These are phyloP conservation scores for Camponotus vicinus DNA, from an alignment of 1,140 invertebrate genomes.

Conservation along the genomic window DNA sequence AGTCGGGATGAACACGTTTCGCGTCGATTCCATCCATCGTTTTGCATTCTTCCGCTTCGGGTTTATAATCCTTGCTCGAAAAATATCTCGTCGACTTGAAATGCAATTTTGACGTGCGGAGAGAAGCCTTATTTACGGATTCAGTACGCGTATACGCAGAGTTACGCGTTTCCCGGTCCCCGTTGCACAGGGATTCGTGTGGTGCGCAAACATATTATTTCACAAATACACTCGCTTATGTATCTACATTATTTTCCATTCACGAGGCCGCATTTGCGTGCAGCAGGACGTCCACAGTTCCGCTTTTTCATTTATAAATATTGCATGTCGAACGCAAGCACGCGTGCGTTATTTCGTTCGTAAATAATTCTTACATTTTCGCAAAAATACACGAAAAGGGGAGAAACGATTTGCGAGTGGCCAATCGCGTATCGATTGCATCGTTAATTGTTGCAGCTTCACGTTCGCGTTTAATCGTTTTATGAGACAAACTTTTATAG, in stretches of 20 bases:
- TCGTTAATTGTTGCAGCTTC: slow-evolving; percentile 13
- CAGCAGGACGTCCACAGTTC: neutral
- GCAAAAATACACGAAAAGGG: neutral
- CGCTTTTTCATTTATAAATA: neutral
- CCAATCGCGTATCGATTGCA: neutral
- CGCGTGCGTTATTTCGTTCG: neutral
- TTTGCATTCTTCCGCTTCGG: no score
- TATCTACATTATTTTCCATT: neutral
- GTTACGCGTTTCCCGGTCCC: neutral
- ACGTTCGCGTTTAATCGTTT: neutral
- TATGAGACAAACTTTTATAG: neutral
- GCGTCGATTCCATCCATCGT: no score
- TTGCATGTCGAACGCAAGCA: neutral
- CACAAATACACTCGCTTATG: neutral
- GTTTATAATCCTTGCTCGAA: no score
- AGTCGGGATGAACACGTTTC: no score
- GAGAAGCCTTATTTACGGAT: neutral
- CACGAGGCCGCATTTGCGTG: slow-evolving; percentile 22
- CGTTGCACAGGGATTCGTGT: neutral
- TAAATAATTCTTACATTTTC: neutral
- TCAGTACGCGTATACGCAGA: neutral
- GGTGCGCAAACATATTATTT: slow-evolving; percentile 26
- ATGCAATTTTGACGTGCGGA: no score
- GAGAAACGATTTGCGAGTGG: neutral
- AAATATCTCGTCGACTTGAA: no score